These are phyloP conservation scores for Mastomys natalensis DNA, from an alignment of 2,113 vertebrate species.

Conservation along the genomic window DNA sequence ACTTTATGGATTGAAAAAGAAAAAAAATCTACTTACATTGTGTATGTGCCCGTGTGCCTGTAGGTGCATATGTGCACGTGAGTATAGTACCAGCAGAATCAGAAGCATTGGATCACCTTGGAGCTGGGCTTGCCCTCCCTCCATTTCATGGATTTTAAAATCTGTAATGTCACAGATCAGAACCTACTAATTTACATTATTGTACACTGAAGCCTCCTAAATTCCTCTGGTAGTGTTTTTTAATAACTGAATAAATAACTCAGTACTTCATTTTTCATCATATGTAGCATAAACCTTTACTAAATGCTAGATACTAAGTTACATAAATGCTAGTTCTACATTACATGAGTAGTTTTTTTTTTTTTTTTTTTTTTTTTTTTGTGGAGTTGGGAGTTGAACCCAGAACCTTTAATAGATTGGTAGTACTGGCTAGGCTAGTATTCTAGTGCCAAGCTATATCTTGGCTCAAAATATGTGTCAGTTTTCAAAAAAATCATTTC, in stretches of 20 bases:
- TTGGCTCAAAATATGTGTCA: background rate
- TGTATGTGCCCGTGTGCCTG: background rate
- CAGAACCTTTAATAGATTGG: background rate
- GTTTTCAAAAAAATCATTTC: background rate
- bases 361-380: background rate
- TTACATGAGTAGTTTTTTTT: background rate
- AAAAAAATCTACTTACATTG: background rate
- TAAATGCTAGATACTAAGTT: background rate
- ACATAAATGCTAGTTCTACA: background rate
- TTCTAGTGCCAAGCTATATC: background rate
- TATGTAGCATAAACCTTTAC: constrained; percentile 10
- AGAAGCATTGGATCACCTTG: background rate
- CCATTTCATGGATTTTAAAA: background rate
- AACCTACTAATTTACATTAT: constrained; percentile 38
- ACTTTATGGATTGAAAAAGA: background rate
- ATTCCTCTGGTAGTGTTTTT: constrained; percentile 47
- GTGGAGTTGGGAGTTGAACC: background rate
- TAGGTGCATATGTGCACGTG: background rate
- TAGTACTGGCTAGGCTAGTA: background rate
- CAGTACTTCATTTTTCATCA: constrained; percentile 18
- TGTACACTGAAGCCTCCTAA: constrained; percentile 10
- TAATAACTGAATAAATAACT: constrained; percentile 24
- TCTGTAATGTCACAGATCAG: constrained; percentile 4
- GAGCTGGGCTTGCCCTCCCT: background rate
- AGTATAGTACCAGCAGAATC: background rate